Conservation (phyloP, 2,113 vertebrate species). For the Geococcyx californianus region DNA sequence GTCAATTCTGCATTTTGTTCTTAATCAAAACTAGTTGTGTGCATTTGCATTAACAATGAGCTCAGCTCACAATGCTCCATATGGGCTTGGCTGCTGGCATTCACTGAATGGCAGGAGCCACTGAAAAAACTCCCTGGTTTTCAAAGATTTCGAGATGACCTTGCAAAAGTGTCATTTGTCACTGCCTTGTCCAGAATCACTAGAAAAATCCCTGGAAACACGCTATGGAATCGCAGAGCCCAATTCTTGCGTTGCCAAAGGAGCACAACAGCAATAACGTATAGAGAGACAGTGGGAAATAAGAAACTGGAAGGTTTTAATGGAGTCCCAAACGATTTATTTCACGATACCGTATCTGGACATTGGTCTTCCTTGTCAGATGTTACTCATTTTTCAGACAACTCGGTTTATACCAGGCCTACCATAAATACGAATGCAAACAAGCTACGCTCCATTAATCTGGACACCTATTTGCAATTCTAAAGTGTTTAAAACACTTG, state of each 20-base stretch:
- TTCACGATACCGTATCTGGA: neutral
- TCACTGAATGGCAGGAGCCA: neutral
- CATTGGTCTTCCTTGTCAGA: neutral
- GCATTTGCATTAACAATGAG: constrained; percentile 49
- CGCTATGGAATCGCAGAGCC: neutral
- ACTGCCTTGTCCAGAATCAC: neutral
- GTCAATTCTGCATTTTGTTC: constrained; percentile 41
- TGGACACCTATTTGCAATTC: neutral
- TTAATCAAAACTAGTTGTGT: constrained; percentile 58
- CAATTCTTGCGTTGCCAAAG: neutral
- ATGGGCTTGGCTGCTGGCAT: constrained; percentile 38
- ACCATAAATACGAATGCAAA: neutral
- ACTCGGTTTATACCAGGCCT: neutral
- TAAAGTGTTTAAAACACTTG: neutral
- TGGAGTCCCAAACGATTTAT: neutral
- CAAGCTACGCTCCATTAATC: neutral
- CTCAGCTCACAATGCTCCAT: constrained; percentile 41
- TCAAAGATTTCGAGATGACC: constrained; percentile 38
- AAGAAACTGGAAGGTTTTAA: neutral
- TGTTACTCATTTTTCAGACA: neutral
- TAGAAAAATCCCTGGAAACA: constrained; percentile 7
- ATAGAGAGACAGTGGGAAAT: neutral
- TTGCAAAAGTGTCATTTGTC: constrained; percentile 39
- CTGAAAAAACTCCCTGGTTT: constrained; percentile 13
- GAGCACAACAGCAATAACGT: neutral